Conservation (phyloP, 2,888 invertebrate genomes). For the Ectropis crepuscularia region DNA sequence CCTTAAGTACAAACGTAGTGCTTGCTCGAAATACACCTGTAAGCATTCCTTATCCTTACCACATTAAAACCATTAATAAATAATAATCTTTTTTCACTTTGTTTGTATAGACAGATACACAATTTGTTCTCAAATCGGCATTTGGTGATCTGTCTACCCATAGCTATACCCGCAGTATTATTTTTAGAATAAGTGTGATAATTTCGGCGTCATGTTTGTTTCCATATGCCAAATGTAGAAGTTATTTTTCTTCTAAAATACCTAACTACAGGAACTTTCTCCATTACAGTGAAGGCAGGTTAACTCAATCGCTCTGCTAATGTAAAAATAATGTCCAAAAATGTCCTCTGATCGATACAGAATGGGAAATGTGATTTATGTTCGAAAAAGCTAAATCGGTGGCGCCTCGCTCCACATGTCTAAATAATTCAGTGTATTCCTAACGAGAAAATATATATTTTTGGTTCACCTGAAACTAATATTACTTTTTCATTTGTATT, state of each 20-base stretch:
- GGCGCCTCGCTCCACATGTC: slow-evolving; percentile 20
- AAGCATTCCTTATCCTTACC: too few relatives aligned
- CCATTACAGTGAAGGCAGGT: slow-evolving; percentile 28
- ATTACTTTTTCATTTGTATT: slow-evolving; percentile 4
- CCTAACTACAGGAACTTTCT: slow-evolving; percentile 20
- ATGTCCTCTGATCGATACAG: slow-evolving; percentile 37
- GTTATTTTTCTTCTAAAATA: not conserved
- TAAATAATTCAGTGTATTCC: slow-evolving; percentile 24
- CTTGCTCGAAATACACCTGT: too few relatives aligned
- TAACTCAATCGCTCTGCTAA: slow-evolving; percentile 23
- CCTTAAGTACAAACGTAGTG: too few relatives aligned
- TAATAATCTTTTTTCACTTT: too few relatives aligned
- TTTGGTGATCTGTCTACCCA: too few relatives aligned
- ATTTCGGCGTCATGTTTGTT: too few relatives aligned
- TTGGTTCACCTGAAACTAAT: not conserved
- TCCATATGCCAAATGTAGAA: too few relatives aligned
- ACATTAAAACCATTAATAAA: too few relatives aligned
- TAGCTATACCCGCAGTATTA: too few relatives aligned
- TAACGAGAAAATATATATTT: slow-evolving; percentile 12
- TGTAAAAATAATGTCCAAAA: slow-evolving; percentile 37
- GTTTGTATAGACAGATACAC: too few relatives aligned
- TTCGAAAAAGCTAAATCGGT: slow-evolving; percentile 22
- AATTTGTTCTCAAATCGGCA: too few relatives aligned
- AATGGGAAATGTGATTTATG: slow-evolving; percentile 37
- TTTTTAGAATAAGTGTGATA: too few relatives aligned